These are phyloP conservation scores for Lerema accius DNA, from an alignment of 1,140 invertebrate genomes.

Conservation along the genomic window DNA sequence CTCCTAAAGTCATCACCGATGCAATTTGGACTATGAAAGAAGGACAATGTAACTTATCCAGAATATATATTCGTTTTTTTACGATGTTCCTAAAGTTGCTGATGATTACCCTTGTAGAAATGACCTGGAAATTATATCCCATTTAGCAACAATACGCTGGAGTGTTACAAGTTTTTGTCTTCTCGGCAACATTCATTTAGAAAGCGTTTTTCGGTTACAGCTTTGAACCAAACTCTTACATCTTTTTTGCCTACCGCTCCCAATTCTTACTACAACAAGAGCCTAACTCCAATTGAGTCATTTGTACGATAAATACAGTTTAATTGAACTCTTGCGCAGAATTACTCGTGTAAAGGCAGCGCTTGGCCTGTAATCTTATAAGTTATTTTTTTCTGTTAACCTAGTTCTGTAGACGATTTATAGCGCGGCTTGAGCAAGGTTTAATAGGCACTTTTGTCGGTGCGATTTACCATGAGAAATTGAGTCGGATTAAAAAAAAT, in stretches of 20 bases:
- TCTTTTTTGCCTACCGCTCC: not conserved
- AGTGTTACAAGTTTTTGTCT: too few species aligned
- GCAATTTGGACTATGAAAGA: too few species aligned
- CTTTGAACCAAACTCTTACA: too few species aligned
- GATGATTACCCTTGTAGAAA: too few species aligned
- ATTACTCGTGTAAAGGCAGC: conserved; percentile 6
- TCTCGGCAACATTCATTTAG: too few species aligned
- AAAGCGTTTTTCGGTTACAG: too few species aligned
- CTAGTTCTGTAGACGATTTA: conserved; percentile 23
- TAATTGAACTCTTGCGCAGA: conserved; percentile 29
- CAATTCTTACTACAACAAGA: not conserved
- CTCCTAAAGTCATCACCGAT: too few species aligned
- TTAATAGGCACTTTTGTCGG: conserved; percentile 11
- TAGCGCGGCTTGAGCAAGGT: not conserved
- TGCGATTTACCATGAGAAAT: not conserved
- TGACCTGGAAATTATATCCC: too few species aligned
- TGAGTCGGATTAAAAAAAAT: not conserved
- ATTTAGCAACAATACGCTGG: too few species aligned
- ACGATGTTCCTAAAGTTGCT: too few species aligned
- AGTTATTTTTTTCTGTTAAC: conserved; percentile 27
- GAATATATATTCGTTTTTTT: too few species aligned
- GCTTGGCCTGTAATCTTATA: conserved; percentile 19
- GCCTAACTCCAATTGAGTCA: conserved; percentile 18
- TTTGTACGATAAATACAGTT: conserved; percentile 29
- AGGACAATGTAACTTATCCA: too few species aligned